Evolutionary conservation across 92 coral and sea anemone genomes (phyloP).

Genomic region (Bergia sp.): DNA sequence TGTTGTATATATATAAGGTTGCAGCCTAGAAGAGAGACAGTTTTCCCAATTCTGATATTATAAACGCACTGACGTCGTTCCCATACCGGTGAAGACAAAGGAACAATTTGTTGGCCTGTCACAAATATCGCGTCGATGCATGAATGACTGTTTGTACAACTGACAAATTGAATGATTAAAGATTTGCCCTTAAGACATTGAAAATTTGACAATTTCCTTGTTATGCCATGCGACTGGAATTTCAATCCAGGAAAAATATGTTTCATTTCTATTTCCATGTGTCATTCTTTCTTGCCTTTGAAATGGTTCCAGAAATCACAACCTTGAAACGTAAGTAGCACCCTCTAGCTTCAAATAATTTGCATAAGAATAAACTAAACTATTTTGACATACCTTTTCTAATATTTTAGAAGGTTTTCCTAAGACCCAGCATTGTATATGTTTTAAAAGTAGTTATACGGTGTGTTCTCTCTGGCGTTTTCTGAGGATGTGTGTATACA

Average conservation of each 20-base stretch:
- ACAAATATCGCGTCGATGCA: not conserved
- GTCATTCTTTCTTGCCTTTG: not conserved
- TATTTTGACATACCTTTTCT: too few species aligned
- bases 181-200: not conserved
- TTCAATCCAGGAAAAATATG: not conserved
- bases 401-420: too few species aligned
- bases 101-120: not conserved
- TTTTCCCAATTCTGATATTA: not conserved
- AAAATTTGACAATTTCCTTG: not conserved
- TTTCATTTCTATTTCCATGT: not conserved
- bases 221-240: slow-evolving; percentile 15
- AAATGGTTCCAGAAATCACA: not conserved
- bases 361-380: too few species aligned
- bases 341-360: not conserved
- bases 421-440: not conserved
- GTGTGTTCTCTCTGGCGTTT: too few species aligned
- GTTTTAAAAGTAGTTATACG: not conserved
- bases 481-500: not conserved
- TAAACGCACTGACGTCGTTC: not conserved
- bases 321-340: not conserved
- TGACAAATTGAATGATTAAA: not conserved
- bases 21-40: not conserved
- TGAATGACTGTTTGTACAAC: not conserved
- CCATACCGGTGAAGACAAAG: not conserved
- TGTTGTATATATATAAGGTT: not conserved